Conservation (phyloP, 2,888 invertebrate species). For the Thera britannica region DNA sequence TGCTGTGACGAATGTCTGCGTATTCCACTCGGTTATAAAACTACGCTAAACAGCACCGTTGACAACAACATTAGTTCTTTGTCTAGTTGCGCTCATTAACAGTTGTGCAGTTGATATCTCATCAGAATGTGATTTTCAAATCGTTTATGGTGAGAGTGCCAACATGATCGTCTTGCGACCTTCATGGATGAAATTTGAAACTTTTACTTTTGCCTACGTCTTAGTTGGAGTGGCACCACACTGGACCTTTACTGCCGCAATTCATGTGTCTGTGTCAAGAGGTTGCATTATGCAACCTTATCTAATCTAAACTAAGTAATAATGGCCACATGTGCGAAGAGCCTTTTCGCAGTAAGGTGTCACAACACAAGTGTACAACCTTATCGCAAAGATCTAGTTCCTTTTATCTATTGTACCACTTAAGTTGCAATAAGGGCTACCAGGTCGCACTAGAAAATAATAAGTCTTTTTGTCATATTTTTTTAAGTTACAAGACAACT, state of each 20-base stretch:
- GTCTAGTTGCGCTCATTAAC: slow-evolving; percentile 39
- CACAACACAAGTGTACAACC: slow-evolving; percentile 23
- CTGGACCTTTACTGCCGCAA: no score
- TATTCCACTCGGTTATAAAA: slow-evolving; percentile 31
- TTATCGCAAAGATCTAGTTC: slow-evolving; percentile 30
- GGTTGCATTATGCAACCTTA: neutral
- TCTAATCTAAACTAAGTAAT: neutral
- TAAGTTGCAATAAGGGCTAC: no score
- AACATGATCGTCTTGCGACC: no score
- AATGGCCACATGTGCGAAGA: slow-evolving; percentile 4
- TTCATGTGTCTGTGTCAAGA: neutral
- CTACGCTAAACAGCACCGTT: slow-evolving; percentile 38
- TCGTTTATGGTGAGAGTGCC: neutral
- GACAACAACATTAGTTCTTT: slow-evolving; percentile 41
- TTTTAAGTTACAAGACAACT: neutral
- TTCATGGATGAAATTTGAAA: neutral
- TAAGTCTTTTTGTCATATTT: no score
- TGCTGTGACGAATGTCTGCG: slow-evolving; percentile 42
- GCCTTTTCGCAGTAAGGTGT: slow-evolving; percentile 17
- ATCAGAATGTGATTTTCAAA: no score
- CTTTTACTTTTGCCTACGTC: neutral
- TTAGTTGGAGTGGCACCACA: no score
- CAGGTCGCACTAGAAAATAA: no score
- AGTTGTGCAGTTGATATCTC: neutral
- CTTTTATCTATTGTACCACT: slow-evolving; percentile 11